A percentile compares a stretch with the other conserved stretches of the same genome.
Evolutionary conservation across 1,140 invertebrate species (phyloP).

Genomic region (Caenorhabditis brenneri): DNA sequence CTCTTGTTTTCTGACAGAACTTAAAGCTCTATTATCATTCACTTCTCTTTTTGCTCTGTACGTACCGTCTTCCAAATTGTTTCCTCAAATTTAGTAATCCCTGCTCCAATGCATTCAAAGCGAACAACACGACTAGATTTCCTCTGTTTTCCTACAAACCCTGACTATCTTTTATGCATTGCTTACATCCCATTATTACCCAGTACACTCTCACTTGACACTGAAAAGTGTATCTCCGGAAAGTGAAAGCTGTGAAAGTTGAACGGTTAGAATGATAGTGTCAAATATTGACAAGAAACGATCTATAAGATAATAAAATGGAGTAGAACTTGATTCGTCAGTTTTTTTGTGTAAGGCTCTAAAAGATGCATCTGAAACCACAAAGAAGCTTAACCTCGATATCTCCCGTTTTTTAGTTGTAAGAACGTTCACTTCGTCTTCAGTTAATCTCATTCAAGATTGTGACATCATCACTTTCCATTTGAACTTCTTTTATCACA

Average conservation of each 20-base stretch:
- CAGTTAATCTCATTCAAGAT: background rate
- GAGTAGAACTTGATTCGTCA: slow-evolving; percentile 4
- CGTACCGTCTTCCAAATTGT: too few species aligned
- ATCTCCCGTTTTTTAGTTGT: background rate
- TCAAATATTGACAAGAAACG: background rate
- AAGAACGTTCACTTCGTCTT: background rate
- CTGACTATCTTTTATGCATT: too few species aligned
- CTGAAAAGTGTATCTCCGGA: background rate
- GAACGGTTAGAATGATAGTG: background rate
- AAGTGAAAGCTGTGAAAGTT: slow-evolving; percentile 20
- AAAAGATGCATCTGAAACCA: background rate
- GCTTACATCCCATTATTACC: too few species aligned
- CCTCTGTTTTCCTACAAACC: too few species aligned
- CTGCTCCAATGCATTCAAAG: too few species aligned
- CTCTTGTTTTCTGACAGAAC: too few species aligned
- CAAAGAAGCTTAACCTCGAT: background rate
- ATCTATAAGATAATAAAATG: background rate
- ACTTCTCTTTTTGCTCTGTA: too few species aligned
- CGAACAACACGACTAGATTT: too few species aligned
- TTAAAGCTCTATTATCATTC: too few species aligned
- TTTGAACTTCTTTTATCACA: background rate
- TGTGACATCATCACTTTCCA: background rate
- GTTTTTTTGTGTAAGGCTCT: slow-evolving; percentile 9
- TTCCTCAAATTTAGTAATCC: too few species aligned
- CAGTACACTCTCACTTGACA: too few species aligned